phyloP scores from a whole-genome alignment of 2,113 vertebrate genomes.

The Tyrannus savana region DNA sequence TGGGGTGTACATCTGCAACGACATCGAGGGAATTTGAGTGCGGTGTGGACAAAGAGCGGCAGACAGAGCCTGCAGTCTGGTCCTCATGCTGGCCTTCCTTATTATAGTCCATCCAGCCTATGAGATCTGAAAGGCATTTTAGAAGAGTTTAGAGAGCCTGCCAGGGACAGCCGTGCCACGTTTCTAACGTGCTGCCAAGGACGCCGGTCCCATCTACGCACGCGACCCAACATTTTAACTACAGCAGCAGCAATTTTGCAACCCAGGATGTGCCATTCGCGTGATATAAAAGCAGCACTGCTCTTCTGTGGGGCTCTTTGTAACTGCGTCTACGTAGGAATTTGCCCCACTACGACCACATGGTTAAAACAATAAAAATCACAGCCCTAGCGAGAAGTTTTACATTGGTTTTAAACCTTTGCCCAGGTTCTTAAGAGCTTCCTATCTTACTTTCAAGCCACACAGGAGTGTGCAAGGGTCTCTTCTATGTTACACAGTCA shows the following conservation, averaged over 20 bases:
- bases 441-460: neutral
- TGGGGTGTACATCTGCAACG: conserved; percentile 81
- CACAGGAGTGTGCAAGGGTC: neutral
- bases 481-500: neutral
- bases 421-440: neutral
- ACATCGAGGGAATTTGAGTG: conserved; percentile 80
- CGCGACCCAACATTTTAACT: neutral
- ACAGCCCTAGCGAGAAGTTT: neutral
- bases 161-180: neutral
- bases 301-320: neutral
- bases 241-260: neutral
- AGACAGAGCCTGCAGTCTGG: conserved; percentile 68
- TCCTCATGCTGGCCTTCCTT: conserved; percentile 82
- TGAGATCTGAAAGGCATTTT: conserved; percentile 81
- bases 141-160: conserved; percentile 64
- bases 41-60: conserved; percentile 77
- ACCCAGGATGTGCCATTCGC: neutral
- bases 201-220: neutral
- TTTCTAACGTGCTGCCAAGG: neutral
- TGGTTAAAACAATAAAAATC: neutral
- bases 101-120: conserved; percentile 83
- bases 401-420: neutral
- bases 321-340: neutral
- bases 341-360: neutral
- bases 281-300: neutral